These are phyloP conservation scores for Chironomus tepperi DNA, from an alignment of 1,140 invertebrate species.

Conservation along the genomic window DNA sequence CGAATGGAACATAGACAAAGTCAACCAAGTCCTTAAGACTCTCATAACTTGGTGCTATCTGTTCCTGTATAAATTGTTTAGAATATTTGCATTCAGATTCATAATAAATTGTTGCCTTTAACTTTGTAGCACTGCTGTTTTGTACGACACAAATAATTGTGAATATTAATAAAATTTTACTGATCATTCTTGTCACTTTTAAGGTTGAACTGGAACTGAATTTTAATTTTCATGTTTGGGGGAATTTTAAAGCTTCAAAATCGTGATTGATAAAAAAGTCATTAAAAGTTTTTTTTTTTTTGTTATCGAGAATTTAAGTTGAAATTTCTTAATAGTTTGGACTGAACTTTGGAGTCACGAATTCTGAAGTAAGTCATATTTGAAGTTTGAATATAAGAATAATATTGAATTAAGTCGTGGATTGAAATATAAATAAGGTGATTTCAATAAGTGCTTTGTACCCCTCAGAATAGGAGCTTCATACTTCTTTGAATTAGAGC, in stretches of 20 bases:
- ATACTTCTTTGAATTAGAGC: no score
- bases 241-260: neutral
- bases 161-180: neutral
- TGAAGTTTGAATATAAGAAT: neutral
- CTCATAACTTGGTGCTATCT: neutral
- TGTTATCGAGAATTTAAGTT: neutral
- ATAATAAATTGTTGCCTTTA: neutral
- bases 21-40: neutral
- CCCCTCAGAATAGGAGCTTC: no score
- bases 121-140: neutral
- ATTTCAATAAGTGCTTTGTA: no score
- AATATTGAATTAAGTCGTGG: neutral
- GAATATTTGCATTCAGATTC: neutral
- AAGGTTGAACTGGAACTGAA: neutral
- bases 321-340: neutral
- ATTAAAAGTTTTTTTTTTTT: neutral
- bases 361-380: neutral
- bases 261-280: slow-evolving; percentile 9
- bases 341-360: neutral
- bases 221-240: neutral
- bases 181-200: neutral
- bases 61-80: neutral
- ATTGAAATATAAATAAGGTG: no score
- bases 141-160: neutral
- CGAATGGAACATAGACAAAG: neutral